A percentile compares a stretch with the other conserved stretches of the same genome.
Conservation (phyloP, 2,797 vertebrate species). For the Novumbra hubbsi region DNA sequence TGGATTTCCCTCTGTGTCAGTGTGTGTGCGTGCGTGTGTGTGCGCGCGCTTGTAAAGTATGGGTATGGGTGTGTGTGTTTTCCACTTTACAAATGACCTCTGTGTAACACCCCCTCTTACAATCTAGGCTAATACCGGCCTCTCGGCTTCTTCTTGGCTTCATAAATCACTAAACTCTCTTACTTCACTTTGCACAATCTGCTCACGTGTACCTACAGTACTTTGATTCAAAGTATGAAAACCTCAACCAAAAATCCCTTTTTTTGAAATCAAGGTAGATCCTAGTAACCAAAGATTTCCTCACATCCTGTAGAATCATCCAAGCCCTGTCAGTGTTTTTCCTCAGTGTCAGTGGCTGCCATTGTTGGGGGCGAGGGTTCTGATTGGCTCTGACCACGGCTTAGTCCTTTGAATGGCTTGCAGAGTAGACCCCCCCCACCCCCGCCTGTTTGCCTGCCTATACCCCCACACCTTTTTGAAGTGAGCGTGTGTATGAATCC, state of each 20-base stretch:
- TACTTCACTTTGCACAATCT: slow-evolving; percentile 73
- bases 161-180: slow-evolving; percentile 78
- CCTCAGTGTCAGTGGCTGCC: slow-evolving; percentile 71
- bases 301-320: slow-evolving; percentile 65
- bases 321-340: slow-evolving; percentile 48
- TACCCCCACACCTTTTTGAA: slow-evolving; percentile 76
- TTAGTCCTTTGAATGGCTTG: slow-evolving; percentile 80
- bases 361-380: slow-evolving; percentile 66
- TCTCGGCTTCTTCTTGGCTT: slow-evolving; percentile 78
- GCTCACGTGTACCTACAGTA: slow-evolving; percentile 58
- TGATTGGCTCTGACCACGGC: slow-evolving; percentile 79
- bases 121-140: slow-evolving; percentile 76
- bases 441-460: slow-evolving; percentile 77
- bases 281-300: slow-evolving; percentile 66
- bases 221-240: slow-evolving; percentile 63
- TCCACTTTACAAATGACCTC: slow-evolving; percentile 68
- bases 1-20: slow-evolving; percentile 74
- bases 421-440: slow-evolving; percentile 69
- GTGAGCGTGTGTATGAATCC: slow-evolving; percentile 49
- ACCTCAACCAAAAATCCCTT: slow-evolving; percentile 51
- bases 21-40: slow-evolving; percentile 52
- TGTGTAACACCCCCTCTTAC: slow-evolving; percentile 72
- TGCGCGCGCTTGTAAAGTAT: slow-evolving; percentile 36
- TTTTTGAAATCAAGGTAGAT: slow-evolving; percentile 68
- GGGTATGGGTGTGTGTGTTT: slow-evolving; percentile 66